Base-by-base conservation (phyloP, 35 echinoderm and acorn worm species). In the Hemicentrotus pulcherrimus region DNA sequence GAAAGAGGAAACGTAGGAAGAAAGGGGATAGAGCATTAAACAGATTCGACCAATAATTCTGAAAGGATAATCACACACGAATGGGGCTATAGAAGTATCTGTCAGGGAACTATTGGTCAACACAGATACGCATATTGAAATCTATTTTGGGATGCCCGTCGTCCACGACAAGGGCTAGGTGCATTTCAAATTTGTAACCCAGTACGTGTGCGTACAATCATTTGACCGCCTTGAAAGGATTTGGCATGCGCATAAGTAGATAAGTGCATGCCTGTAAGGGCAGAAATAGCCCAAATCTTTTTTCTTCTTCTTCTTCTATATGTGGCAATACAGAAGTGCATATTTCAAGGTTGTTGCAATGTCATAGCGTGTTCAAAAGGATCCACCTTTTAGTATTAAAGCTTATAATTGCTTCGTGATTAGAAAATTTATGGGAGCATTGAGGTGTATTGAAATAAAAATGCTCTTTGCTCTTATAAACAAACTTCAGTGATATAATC, bases 141-240 rank as follows among this genome's bases (percentile, higher is more conserved):
- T 78, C 65, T 78, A 78, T 78, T 78, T 78, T n/a, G 22, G 65
- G 65, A 78, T 28, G 65, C 65, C 65, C 19, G 22, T 28, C 65
- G 24, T 30, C 19, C 0, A 28, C 35, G 35, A 59, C 28, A n/a
- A 28, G 24, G 65, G 65, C 65, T 78, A 78, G 65, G 19, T n/a
- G 65, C 65, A 78, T 78, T n/a, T 78, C 65, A 78, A 78, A 78
- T 78, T n/a, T 78, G 65, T 78, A 78, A 78, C 65, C 65, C 19
- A 78, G 65, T 78, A 78, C 65, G 65, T 78, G 65, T 78, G 65
- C 65, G 65, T 78, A 78, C 65, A 78, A n/a, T 78, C 65, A 28
- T 78, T 78, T 78, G 65, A 78, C 65, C 65, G 65, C 24, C 65
- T 78, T 28, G 24, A 28, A n/a, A 28, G 65, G 19, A 78, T 78